Evolutionary conservation across 2,888 invertebrate species (phyloP), one percentile per base, ranked within the genome.

Genomic region (Eupithecia insigniata): DNA sequence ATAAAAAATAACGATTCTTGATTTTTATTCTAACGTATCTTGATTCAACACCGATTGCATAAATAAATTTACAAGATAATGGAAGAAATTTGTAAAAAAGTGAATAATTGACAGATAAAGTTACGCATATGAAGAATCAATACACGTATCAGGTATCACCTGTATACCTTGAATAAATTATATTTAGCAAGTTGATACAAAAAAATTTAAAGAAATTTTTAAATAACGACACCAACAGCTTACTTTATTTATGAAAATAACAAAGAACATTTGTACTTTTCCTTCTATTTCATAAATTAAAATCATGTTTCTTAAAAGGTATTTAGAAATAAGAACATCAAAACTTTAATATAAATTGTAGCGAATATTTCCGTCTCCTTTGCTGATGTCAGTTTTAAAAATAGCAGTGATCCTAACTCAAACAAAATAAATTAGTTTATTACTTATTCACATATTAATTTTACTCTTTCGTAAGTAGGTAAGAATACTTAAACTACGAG

Each of bases 361-460:
- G 1, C 1, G 26, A 26, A 12, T 55, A 55, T 26, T 55, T 26
- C 5, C 12, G 12, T 22, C n/a, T 51, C 14, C 55, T 26, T 55
- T 26, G 55, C 60, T 73, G 73, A 73, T 67, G 70, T 73, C 73
- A 70, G 26, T 30, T 62, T 73, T 26, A 58, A 70, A 70, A 70
- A 70, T 73, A 73, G 28, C 67, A 12, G 28, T 64, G 64, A 66
- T 64, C 55, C n/a, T 34, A 12, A 12, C 30, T 66, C 62, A n/a
- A 62, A 32, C 66, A 39, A 66, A 55, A 72, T 68, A 61, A 0
- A n/a, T 62, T 61, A 16, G 61, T 46, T 28, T 58, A 60, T 46
- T 22, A n/a, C 22, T 10, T 10, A 26, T 26, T 55, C 1, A 14
- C 26, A 14, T 26, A 22, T 14, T 55, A 26, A 26, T 14, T 26